Conservation (phyloP, 2,888 invertebrate species). For the Caenorhabditis imperialis region DNA sequence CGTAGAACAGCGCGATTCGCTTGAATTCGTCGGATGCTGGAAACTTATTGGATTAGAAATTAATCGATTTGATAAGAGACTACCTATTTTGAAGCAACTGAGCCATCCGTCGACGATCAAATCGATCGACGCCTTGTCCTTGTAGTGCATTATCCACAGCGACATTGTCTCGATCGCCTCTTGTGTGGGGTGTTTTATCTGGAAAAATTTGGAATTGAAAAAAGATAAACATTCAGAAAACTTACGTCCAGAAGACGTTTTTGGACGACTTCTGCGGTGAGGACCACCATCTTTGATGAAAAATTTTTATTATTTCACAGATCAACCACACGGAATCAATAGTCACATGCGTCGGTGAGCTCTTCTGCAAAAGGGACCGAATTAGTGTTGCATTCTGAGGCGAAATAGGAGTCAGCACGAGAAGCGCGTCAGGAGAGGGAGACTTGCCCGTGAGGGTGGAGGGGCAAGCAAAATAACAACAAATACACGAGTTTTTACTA, state of each 20-base stretch:
- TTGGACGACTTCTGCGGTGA: slow-evolving; percentile 55
- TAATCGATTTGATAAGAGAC: no score
- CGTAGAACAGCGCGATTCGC: slow-evolving; percentile 91
- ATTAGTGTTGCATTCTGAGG: slow-evolving; percentile 2
- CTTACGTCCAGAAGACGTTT: slow-evolving; percentile 57
- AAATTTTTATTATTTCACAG: not conserved
- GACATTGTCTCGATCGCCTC: slow-evolving; percentile 72
- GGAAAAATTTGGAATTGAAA: slow-evolving; percentile 9
- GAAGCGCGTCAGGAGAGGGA: slow-evolving; percentile 10
- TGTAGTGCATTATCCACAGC: slow-evolving; percentile 74
- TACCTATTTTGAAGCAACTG: slow-evolving; percentile 69
- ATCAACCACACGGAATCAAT: not conserved
- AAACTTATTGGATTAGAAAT: not conserved
- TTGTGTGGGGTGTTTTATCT: slow-evolving; percentile 54
- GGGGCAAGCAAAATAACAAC: not conserved
- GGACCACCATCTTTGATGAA: slow-evolving; percentile 47
- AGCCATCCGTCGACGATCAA: slow-evolving; percentile 71
- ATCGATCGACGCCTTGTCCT: slow-evolving; percentile 68
- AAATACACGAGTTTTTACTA: not conserved
- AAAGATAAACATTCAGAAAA: slow-evolving; percentile 7
- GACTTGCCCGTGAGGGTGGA: not conserved
- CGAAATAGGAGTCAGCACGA: slow-evolving; percentile 20
- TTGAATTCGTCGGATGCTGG: slow-evolving; percentile 64
- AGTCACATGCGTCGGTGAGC: not conserved
- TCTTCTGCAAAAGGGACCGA: not conserved